Percentiles rank a stretch among this genome's conserved stretches.
These are phyloP conservation scores for Dynastes maya DNA, from an alignment of 2,888 invertebrate species.

Conservation along the genomic window DNA sequence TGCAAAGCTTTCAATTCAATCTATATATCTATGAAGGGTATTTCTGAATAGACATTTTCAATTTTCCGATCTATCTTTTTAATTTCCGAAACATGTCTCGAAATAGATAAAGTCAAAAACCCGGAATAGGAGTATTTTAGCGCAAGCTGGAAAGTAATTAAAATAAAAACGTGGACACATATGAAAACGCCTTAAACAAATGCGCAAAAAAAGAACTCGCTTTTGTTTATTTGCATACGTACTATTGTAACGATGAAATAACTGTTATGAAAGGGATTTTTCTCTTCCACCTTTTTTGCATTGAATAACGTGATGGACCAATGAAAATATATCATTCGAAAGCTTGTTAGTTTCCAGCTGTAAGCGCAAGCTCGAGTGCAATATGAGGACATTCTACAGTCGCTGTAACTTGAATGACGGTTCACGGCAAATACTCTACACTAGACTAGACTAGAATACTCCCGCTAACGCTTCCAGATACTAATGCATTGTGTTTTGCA, in stretches of 20 bases:
- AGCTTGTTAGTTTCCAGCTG: slow-evolving; percentile 49
- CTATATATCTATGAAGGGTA: too few relatives aligned
- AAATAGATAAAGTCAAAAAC: slow-evolving; percentile 68
- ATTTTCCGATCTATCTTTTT: too few relatives aligned
- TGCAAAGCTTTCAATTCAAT: too few relatives aligned
- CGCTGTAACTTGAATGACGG: slow-evolving; percentile 42
- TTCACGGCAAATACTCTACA: not conserved
- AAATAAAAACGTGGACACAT: not conserved
- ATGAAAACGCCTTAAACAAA: slow-evolving; percentile 10
- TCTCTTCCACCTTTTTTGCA: slow-evolving; percentile 43
- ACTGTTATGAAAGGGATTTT: slow-evolving; percentile 46
- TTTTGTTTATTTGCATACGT: slow-evolving; percentile 14
- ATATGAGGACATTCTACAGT: slow-evolving; percentile 47
- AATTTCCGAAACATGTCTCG: slow-evolving; percentile 62
- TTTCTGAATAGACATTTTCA: too few relatives aligned
- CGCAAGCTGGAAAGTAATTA: not conserved
- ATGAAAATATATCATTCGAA: slow-evolving; percentile 54
- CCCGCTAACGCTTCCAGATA: slow-evolving; percentile 42
- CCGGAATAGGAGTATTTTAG: slow-evolving; percentile 62
- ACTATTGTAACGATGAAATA: slow-evolving; percentile 40
- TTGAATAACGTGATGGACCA: slow-evolving; percentile 51
- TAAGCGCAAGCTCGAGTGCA: slow-evolving; percentile 42
- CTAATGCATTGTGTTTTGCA: slow-evolving; percentile 57
- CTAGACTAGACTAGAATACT: slow-evolving; percentile 29
- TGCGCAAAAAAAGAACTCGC: not conserved